A percentile compares a stretch with the other conserved stretches of the same genome.
Conservation (phyloP, 2,797 vertebrate species). For the Catharus ustulatus region DNA sequence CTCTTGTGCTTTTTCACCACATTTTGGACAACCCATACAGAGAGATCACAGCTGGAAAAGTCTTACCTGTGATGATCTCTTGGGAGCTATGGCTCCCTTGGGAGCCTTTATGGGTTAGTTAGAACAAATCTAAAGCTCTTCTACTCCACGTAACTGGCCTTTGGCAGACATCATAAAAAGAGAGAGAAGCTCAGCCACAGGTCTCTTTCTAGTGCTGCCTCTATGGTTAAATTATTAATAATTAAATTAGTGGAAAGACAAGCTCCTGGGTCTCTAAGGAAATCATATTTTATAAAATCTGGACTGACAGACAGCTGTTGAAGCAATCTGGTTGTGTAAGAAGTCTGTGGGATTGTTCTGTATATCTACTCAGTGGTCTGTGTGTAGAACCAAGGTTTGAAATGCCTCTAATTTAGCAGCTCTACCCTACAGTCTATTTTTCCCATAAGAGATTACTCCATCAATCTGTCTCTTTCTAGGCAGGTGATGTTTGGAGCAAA, state of each 20-base stretch:
- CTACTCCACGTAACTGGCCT: not conserved
- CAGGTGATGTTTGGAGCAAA: not conserved
- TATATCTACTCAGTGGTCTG: not conserved
- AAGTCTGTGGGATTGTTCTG: not conserved
- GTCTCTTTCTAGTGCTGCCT: not conserved
- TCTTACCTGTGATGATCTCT: not conserved
- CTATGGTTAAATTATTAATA: not conserved
- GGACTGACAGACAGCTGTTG: not conserved
- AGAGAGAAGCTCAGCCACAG: not conserved
- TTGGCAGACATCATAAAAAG: not conserved
- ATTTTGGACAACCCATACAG: not conserved
- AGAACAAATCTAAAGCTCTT: not conserved
- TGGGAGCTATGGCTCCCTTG: not conserved
- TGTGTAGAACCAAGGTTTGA: not conserved
- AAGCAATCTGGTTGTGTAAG: not conserved
- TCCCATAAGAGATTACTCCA: not conserved
- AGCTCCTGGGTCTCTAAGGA: not conserved
- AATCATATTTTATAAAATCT: not conserved
- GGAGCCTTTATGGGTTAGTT: not conserved
- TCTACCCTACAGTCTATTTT: not conserved
- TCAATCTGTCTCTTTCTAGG: not conserved
- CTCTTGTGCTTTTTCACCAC: not conserved
- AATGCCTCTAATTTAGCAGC: not conserved
- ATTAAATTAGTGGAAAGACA: not conserved
- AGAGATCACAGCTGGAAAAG: not conserved